A percentile compares a stretch with the other conserved stretches of the same genome.
These are phyloP conservation scores for Equus przewalskii DNA, from an alignment of 2,113 vertebrate genomes.

Conservation along the genomic window DNA sequence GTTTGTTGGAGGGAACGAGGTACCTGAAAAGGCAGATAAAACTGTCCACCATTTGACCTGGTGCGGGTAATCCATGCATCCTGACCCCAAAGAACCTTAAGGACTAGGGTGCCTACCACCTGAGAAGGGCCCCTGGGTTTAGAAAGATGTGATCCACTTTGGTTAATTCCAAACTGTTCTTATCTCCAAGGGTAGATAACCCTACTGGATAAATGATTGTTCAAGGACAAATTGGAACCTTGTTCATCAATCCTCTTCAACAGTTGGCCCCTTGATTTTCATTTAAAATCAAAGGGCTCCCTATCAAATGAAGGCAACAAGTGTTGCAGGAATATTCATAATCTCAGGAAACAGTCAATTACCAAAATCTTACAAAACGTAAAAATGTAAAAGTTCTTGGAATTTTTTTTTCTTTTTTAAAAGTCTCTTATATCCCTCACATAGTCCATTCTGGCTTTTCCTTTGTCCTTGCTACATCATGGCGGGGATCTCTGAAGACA, in stretches of 20 bases:
- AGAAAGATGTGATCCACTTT: neutral
- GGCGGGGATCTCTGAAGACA: constrained; percentile 88
- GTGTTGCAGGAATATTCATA: neutral
- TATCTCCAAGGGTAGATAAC: neutral
- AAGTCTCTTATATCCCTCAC: neutral
- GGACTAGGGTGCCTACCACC: neutral
- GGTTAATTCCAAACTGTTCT: neutral
- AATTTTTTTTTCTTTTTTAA: neutral
- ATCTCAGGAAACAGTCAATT: neutral
- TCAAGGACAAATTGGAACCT: neutral
- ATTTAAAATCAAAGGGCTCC: neutral
- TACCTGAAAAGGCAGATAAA: neutral
- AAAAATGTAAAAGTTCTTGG: constrained; percentile 55
- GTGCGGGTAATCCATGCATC: neutral
- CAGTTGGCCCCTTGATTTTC: neutral
- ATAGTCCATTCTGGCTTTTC: neutral
- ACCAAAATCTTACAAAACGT: constrained; percentile 66
- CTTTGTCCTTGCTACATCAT: constrained; percentile 78
- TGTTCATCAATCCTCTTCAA: neutral
- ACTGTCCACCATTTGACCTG: neutral
- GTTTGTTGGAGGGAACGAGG: neutral
- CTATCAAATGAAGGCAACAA: neutral
- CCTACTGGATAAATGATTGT: neutral
- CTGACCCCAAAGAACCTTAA: neutral
- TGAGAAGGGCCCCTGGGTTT: neutral